Conservation (phyloP, 2,113 vertebrate genomes). For the Meleagris gallopavo region DNA sequence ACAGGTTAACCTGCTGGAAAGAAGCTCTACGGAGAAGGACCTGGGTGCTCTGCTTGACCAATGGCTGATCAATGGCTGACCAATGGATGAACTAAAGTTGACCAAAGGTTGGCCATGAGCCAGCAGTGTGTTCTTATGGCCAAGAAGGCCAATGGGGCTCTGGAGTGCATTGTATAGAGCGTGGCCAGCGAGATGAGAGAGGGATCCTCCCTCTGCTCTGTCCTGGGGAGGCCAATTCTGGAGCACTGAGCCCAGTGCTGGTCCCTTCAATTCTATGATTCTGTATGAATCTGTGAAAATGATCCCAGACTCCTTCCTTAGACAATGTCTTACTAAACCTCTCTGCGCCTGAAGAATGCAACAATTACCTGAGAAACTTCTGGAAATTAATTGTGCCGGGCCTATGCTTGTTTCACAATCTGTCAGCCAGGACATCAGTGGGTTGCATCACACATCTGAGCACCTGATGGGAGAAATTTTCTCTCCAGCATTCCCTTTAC, state of each 20-base stretch:
- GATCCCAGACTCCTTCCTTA: background rate
- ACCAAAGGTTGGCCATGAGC: background rate
- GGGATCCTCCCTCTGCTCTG: background rate
- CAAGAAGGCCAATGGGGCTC: background rate
- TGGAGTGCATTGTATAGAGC: background rate
- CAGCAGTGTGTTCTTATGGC: background rate
- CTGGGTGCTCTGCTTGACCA: background rate
- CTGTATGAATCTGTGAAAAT: background rate
- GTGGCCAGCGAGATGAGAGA: background rate
- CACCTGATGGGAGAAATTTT: background rate
- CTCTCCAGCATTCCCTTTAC: background rate
- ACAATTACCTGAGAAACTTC: no score
- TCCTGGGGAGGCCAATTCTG: background rate
- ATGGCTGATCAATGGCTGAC: background rate
- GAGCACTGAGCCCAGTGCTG: background rate
- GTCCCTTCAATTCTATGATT: background rate
- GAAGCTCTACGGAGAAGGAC: background rate
- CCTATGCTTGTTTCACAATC: background rate
- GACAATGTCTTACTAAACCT: background rate
- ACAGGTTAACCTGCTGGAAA: no score
- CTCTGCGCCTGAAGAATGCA: background rate
- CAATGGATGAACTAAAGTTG: no score
- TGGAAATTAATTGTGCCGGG: background rate
- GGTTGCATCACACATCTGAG: background rate
- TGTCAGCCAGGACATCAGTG: fast-evolving